Base-by-base conservation (phyloP, 2,113 vertebrate genomes). In the Lophochroa leadbeateri region DNA sequence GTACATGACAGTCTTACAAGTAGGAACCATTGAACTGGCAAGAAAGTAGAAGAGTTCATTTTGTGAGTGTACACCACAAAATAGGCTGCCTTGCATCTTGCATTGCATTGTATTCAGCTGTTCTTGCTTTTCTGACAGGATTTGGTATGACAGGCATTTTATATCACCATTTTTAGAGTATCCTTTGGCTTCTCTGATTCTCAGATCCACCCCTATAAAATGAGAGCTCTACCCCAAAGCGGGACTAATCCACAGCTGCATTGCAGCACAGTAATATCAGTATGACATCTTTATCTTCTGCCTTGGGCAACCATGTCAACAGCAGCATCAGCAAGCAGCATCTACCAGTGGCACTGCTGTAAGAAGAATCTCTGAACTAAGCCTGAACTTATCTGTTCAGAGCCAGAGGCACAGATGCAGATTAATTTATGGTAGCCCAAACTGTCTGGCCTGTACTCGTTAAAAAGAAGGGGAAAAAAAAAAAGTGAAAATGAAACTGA, bases 31-130 rank as follows among this genome's bases (percentile, higher is more conserved):
- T 4, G 9, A 21, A 27, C 8, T 79, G 35, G 11, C 20, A 85
- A 43, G 19, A 79, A 75, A 33, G 24, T 9, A 63, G 21, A 80
- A 6, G 24, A 72, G 29, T 39, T 20, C 2, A 21, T 86, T 88
- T 47, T 57, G 25, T 39, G 41, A 47, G 18, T 27, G 21, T 13
- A 6, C 29, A 65, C 9, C 7, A 61, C 9, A 78, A n/a, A n/a
- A 47, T 17, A 28, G 2, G 12, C 6, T 76, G 13, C 17, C 29
- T 43, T 43, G 8, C 24, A 28, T 67, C 35, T 57, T 0, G 0
- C 41, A n/a, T 17, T 33, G 10, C 33, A 19, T 17, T 53, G 10
- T 24, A 70, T 57, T 76, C 28, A 37, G 27, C 43, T 43, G 29
- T 29, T 91, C 23, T 67, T 77, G 13, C 5, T 35, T 61, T 21